Percentiles rank a stretch among this genome's conserved stretches.
Evolutionary conservation across 1,140 invertebrate genomes (phyloP).

Genomic region (Pseudomyrmex dendroicus): DNA sequence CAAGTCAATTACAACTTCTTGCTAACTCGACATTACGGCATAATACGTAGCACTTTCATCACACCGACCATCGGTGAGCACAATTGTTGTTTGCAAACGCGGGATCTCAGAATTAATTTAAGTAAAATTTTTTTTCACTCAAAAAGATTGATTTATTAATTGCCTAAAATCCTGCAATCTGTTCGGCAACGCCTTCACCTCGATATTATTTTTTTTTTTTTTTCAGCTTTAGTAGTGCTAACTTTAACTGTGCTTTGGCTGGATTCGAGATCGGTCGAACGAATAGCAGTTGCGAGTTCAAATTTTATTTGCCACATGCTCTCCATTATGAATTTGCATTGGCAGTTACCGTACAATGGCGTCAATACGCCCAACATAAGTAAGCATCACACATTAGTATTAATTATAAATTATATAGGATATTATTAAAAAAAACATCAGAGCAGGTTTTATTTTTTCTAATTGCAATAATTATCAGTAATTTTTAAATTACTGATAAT

Average conservation of each 20-base stretch:
- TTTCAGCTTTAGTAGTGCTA: constrained; percentile 82
- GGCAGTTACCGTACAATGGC: constrained; percentile 82
- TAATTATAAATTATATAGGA: not conserved
- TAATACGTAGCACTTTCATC: constrained; percentile 78
- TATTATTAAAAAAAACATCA: not conserved
- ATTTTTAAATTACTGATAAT: not conserved
- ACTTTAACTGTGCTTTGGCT: constrained; percentile 84
- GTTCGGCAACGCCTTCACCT: too few species aligned
- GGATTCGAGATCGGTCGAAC: constrained; percentile 80
- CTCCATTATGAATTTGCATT: constrained; percentile 82
- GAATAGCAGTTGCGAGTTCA: constrained; percentile 80
- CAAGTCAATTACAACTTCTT: constrained; percentile 81
- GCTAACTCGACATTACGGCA: constrained; percentile 82
- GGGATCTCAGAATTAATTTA: not conserved
- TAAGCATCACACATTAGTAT: constrained; percentile 64
- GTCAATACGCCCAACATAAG: constrained; percentile 75
- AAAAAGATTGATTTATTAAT: too few species aligned
- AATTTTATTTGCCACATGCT: constrained; percentile 84
- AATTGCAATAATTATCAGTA: not conserved
- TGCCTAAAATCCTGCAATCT: too few species aligned
- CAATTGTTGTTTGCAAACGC: not conserved
- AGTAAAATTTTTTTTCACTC: constrained; percentile 64
- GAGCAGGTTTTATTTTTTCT: not conserved
- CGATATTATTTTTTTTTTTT: not conserved
- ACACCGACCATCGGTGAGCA: constrained; percentile 84